Evolutionary conservation across 2,888 invertebrate species (phyloP).

Genomic region (Tiliacea citrago): DNA sequence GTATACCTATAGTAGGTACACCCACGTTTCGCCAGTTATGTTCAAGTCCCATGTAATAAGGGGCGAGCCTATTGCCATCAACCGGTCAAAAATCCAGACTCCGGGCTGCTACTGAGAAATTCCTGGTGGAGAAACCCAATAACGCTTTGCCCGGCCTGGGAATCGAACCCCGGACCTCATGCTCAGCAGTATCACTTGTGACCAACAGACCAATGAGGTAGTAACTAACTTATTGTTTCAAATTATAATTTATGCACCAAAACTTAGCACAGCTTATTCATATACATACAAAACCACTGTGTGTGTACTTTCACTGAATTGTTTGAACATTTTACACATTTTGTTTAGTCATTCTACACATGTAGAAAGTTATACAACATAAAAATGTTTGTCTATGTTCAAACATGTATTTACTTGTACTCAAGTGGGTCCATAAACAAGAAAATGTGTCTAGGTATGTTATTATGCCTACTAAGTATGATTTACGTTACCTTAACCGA

Average conservation of each 20-base stretch:
- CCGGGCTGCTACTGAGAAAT: no score
- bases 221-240: slow-evolving; percentile 24
- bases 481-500: slow-evolving; percentile 30
- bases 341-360: slow-evolving; percentile 48
- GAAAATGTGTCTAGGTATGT: slow-evolving; percentile 23
- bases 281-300: slow-evolving; percentile 40
- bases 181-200: no score
- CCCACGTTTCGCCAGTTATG: no score
- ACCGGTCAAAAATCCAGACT: no score
- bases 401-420: slow-evolving; percentile 33
- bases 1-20: no score
- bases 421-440: slow-evolving; percentile 19
- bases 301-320: slow-evolving; percentile 52
- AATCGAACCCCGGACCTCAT: no score
- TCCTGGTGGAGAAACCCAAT: no score
- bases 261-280: slow-evolving; percentile 24
- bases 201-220: no score
- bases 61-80: no score
- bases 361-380: slow-evolving; percentile 53
- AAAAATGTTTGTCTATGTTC: slow-evolving; percentile 35
- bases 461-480: background rate
- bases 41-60: no score
- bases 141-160: no score
- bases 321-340: slow-evolving; percentile 32
- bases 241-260: slow-evolving; percentile 10